Evolutionary conservation across 2,888 invertebrate species (phyloP).

Genomic region (Leucozona laternaria): DNA sequence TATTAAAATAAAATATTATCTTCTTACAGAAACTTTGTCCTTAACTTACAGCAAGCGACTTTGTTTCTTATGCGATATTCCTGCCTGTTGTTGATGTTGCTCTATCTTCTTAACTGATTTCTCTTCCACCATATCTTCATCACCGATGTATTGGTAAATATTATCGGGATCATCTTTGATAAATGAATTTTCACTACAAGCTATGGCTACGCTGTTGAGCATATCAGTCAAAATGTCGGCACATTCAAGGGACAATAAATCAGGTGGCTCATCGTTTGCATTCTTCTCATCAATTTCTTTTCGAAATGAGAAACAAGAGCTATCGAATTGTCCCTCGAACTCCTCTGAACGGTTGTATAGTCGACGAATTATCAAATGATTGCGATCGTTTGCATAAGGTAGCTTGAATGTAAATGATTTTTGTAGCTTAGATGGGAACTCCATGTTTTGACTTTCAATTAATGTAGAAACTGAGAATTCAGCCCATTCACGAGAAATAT

Average conservation of each 20-base stretch:
- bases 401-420: conserved; percentile 85
- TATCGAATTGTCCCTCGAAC: conserved; percentile 79
- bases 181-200: conserved; percentile 85
- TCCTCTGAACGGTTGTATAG: conserved; percentile 82
- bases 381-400: conserved; percentile 86
- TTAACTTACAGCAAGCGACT: conserved; percentile 80
- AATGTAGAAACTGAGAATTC: conserved; percentile 83
- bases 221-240: conserved; percentile 85
- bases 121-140: conserved; percentile 59
- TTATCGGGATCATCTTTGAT: conserved; percentile 82
- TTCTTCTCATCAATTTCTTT: conserved; percentile 69
- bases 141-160: conserved; percentile 75
- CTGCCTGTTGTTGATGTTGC: conserved; percentile 57
- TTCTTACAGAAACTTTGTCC: conserved; percentile 1
- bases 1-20: conserved; percentile 12
- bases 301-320: conserved; percentile 79
- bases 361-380: conserved; percentile 85
- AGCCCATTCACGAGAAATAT: conserved; percentile 83
- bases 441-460: conserved; percentile 48
- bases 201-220: conserved; percentile 86
- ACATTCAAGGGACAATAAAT: conserved; percentile 79
- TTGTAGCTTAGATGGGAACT: conserved; percentile 62
- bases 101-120: conserved; percentile 41
- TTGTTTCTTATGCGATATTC: conserved; percentile 77
- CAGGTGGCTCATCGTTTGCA: not conserved